Evolutionary conservation across 2,797 vertebrate genomes (phyloP), one percentile per base, ranked within the genome.

Genomic region (Brotula barbata): DNA sequence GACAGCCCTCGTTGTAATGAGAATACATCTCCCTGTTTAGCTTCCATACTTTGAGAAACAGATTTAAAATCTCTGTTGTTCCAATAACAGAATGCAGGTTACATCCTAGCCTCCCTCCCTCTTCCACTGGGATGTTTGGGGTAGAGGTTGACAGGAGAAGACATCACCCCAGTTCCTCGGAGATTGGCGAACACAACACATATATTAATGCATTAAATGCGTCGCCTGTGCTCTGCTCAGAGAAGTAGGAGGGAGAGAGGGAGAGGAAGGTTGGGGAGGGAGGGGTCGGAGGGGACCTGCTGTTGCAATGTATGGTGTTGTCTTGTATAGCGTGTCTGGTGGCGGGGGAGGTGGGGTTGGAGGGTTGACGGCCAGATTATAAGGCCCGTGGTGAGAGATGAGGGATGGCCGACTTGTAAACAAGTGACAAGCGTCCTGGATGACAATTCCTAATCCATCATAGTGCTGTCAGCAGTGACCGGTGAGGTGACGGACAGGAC

Each of bases 361-460:
- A 65, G 81, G 73, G 78, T 71, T 78, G 84, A 78, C 74, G 57
- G 73, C 76, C 81, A 78, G 88, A 89, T 87, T 87, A 84, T 85
- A 89, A 82, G 85, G 77, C 86, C 80, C 72, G 78, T 82, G 84
- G 71, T 85, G 86, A 85, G 86, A 89, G 87, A 90, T 91, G 90
- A 92, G 86, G 87, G 90, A 91, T 89, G 87, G 89, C 83, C 68
- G 77, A 83, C 89, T 91, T 90, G 90, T 91, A 91, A 92, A 90
- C 92, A 90, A 90, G 88, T 89, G 90, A 91, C 90, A 90, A 90
- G 90, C 81, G 84, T 89, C 90, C 85, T 78, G 89, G 88, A 89
- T 91, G 90, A 92, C 92, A 92, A 91, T 91, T 91, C 90, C 90
- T 91, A 91, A 93, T 93, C 91, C 91, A 92, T 93, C 92, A 93